phyloP scores from a whole-genome alignment of 2,888 invertebrate species.

The Lithophane semibrunnea region DNA sequence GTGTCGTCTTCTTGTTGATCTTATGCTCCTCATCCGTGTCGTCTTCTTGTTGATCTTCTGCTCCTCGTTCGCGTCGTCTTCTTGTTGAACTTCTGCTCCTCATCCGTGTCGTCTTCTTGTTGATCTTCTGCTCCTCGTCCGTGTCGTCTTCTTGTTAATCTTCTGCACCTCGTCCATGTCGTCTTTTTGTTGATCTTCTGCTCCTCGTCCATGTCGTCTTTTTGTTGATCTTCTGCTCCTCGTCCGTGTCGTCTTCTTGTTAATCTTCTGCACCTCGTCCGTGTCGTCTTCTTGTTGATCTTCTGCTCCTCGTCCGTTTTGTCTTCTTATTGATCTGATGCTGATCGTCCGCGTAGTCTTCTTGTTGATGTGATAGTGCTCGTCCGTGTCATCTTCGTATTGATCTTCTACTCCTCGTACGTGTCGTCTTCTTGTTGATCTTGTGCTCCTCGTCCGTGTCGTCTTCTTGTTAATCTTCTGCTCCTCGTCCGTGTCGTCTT shows the following conservation, averaged over 20 bases:
- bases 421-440: not conserved
- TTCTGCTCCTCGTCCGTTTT: conserved; percentile 5
- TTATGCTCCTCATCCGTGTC: conserved; percentile 13
- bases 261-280: not conserved
- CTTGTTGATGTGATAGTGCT: not conserved
- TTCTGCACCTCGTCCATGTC: conserved; percentile 10
- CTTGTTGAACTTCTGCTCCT: conserved; percentile 27
- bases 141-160: conserved; percentile 14
- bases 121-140: conserved; percentile 20
- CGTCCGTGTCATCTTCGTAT: conserved; percentile 5
- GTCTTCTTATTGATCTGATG: not conserved
- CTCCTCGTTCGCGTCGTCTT: conserved; percentile 10
- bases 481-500: conserved; percentile 26
- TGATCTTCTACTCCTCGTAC: not conserved
- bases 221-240: conserved; percentile 23
- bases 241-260: not conserved
- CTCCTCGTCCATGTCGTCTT: conserved; percentile 40
- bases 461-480: conserved; percentile 17
- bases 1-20: conserved; percentile 9
- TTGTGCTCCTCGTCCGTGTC: conserved; percentile 38
- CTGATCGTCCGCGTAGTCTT: conserved; percentile 13
- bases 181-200: conserved; percentile 8
- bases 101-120: conserved; percentile 34
- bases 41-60: not conserved
- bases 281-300: not conserved